Base-by-base conservation (phyloP, 2,113 vertebrate species). In the Toxotes chatareus region DNA sequence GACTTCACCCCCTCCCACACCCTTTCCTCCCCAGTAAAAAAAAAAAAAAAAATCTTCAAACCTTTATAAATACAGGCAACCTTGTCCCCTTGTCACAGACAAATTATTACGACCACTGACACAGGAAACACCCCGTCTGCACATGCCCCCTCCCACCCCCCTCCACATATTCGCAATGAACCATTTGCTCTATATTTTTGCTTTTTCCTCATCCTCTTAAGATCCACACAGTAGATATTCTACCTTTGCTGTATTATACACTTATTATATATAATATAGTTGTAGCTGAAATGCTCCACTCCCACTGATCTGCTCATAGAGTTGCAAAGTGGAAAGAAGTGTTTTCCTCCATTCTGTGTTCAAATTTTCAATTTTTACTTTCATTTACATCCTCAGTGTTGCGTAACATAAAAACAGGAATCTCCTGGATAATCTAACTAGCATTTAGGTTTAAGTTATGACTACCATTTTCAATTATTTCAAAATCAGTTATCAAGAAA, bases 21-120 rank as follows among this genome's bases (percentile, higher is more conserved):
- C 21, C 14, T n/a, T 11, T 27, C 23, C n/a, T 4, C n/a, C 49
- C 57, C 53, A 21, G 2, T 49, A 66, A 78, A 67, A 74, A 69
- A 79, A 80, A 74, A 40, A 83, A 73, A 68, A 66, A 76, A 83
- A 81, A 73, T n/a, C n/a, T n/a, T 27, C 36, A 85, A 85, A 84
- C 73, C 88, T 84, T 89, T 89, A 92, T 90, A 94, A 93, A 91
- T 94, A 93, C 93, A 93, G 91, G 86, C 90, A 92, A 90, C 87
- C 85, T 83, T 86, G 81, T 88, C 85, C 88, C 89, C 88, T 72
- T 80, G 85, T 89, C 91, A 93, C 91, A 92, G 80, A 93, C 92
- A 92, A 90, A 85, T 81, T 90, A 91, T 88, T 84, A 94, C 87
- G 44, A 94, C 86, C 84, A 93, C 86, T 73, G 92, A 92, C 86